Conservation (phyloP, 1,140 invertebrate species). For the Galleria mellonella region DNA sequence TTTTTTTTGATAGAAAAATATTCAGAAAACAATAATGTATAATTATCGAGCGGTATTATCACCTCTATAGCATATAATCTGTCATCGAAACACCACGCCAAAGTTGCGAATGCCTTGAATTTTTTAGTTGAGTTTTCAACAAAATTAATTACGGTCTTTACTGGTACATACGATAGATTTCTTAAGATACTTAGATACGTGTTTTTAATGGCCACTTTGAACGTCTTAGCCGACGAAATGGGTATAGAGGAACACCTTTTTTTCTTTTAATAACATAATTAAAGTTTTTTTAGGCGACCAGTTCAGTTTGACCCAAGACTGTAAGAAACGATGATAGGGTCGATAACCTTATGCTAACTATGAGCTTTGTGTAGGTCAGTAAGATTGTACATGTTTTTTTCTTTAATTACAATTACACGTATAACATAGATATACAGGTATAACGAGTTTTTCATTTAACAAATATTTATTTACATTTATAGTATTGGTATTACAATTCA, state of each 20-base stretch:
- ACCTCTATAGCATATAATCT: conserved; percentile 17
- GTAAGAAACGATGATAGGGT: too few species aligned
- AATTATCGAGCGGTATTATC: conserved; percentile 7
- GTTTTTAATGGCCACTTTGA: conserved; percentile 46
- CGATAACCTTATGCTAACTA: conserved; percentile 1
- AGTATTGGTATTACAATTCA: too few species aligned
- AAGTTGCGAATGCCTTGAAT: conserved; percentile 46
- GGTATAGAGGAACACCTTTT: conserved; percentile 35
- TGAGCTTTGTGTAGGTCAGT: neutral
- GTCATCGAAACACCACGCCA: conserved; percentile 3
- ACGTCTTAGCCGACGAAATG: conserved; percentile 40
- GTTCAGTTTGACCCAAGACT: conserved; percentile 14
- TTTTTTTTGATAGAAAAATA: too few species aligned
- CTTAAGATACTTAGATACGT: conserved; percentile 42
- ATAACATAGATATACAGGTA: too few species aligned
- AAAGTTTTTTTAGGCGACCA: conserved; percentile 16
- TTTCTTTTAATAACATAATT: conserved; percentile 51
- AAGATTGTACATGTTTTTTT: too few species aligned
- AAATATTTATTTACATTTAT: too few species aligned
- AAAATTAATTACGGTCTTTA: conserved; percentile 55
- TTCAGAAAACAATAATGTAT: too few species aligned
- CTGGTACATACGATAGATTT: conserved; percentile 42
- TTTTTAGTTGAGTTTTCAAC: conserved; percentile 36
- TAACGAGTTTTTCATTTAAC: too few species aligned
- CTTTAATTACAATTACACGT: too few species aligned